phyloP scores from a whole-genome alignment of 2,888 invertebrate species.

The Syrphus vitripennis region DNA sequence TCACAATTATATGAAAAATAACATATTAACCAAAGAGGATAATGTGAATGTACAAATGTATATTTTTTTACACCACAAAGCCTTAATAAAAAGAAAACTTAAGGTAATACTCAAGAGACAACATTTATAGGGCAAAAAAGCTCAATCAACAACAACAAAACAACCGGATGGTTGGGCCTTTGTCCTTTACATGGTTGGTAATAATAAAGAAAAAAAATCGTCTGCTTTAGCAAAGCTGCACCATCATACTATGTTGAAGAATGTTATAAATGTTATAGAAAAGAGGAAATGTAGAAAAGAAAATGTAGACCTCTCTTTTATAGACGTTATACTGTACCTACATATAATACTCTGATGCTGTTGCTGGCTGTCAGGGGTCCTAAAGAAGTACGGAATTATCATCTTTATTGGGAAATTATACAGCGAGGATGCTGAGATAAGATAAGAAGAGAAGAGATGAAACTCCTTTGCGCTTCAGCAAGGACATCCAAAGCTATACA shows the following conservation, averaged over 20 bases:
- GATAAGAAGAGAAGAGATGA: conserved; percentile 56
- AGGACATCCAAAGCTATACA: not conserved
- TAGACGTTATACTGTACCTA: conserved; percentile 26
- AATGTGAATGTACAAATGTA: too few relatives aligned
- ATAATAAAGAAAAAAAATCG: conserved; percentile 49
- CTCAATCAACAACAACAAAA: not conserved
- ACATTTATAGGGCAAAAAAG: not conserved
- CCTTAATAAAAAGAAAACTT: not conserved
- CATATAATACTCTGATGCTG: conserved; percentile 24
- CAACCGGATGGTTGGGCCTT: conserved; percentile 25
- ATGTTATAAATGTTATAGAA: too few relatives aligned
- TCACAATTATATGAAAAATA: not conserved
- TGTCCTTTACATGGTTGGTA: conserved; percentile 58
- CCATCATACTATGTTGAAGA: not conserved
- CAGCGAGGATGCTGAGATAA: conserved; percentile 59
- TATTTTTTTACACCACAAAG: not conserved
- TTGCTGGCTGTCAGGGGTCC: conserved; percentile 48
- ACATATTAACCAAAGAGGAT: not conserved
- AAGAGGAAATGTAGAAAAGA: too few relatives aligned
- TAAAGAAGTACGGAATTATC: conserved; percentile 63
- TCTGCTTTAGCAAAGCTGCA: conserved; percentile 47
- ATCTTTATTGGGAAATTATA: conserved; percentile 68
- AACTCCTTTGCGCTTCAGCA: conserved; percentile 43
- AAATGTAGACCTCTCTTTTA: conserved; percentile 38
- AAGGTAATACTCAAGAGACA: not conserved